Evolutionary conservation across 2,113 vertebrate genomes (phyloP).

Genomic region (Verasper variegatus): DNA sequence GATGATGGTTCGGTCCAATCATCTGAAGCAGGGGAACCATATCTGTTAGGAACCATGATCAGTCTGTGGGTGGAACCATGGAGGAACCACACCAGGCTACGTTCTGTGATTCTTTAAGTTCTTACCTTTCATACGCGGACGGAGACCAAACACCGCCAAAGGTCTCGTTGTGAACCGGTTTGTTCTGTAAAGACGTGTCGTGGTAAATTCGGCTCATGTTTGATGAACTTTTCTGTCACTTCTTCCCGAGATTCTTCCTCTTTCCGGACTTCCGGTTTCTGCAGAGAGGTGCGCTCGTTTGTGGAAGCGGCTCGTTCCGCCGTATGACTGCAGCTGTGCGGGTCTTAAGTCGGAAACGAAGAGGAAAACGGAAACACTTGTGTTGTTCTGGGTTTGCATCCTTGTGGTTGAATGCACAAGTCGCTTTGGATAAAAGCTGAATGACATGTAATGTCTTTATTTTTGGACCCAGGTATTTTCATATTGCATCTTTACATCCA

Average conservation of each 20-base stretch:
- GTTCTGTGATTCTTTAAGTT: background rate
- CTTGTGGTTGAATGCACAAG: too few relatives aligned
- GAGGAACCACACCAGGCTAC: background rate
- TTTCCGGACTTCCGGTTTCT: background rate
- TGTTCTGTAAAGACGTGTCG: conserved; percentile 82
- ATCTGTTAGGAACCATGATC: too few relatives aligned
- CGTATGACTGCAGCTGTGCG: background rate
- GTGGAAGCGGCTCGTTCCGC: background rate
- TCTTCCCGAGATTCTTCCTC: conserved; percentile 2
- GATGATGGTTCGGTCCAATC: too few relatives aligned
- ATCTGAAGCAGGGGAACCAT: too few relatives aligned
- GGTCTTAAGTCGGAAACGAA: too few relatives aligned
- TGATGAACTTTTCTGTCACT: background rate
- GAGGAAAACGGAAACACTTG: too few relatives aligned
- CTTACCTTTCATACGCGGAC: conserved; percentile 81
- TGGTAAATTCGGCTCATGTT: conserved; percentile 88
- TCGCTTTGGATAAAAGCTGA: too few relatives aligned
- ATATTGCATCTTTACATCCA: too few relatives aligned
- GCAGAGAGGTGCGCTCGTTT: conserved; percentile 51
- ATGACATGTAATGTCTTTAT: too few relatives aligned
- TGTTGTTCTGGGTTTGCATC: too few relatives aligned
- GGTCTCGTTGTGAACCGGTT: conserved; percentile 83
- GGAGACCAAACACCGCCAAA: conserved; percentile 77
- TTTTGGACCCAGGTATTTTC: too few relatives aligned
- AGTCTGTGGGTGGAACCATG: too few relatives aligned